Conservation (phyloP, 2,113 vertebrate species). For the Pycnonotus jocosus region DNA sequence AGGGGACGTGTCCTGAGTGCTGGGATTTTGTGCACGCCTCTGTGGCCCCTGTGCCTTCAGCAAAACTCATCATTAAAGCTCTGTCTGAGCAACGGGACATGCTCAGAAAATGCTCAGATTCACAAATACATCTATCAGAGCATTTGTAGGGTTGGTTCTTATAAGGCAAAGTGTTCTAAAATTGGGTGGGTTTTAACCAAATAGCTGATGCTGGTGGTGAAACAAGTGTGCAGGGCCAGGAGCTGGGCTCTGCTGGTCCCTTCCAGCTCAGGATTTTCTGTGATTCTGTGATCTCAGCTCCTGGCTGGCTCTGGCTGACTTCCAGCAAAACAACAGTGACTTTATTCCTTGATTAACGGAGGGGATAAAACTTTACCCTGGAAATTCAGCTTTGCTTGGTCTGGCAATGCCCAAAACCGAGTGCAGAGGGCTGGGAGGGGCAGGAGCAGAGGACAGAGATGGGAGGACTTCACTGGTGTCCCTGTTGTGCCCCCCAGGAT, state of each 20-base stretch:
- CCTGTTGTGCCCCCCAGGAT: slow-evolving; percentile 67
- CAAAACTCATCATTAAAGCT: not conserved
- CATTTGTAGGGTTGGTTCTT: not conserved
- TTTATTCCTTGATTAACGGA: not conserved
- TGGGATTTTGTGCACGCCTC: not conserved
- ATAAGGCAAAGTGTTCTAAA: accelerated
- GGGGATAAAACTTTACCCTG: not conserved
- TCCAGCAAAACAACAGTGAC: not conserved
- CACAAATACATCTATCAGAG: not conserved
- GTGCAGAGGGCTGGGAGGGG: not conserved
- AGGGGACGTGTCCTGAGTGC: accelerated
- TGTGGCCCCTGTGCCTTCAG: not conserved
- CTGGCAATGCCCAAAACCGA: not conserved
- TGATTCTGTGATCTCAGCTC: not conserved
- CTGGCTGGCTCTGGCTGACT: not conserved
- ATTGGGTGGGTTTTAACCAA: not conserved
- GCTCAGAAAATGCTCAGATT: not conserved
- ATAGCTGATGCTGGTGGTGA: not conserved
- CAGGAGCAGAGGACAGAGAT: accelerated
- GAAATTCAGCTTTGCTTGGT: not conserved
- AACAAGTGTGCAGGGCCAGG: not conserved
- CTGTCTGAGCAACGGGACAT: not conserved
- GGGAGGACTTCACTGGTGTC: not conserved
- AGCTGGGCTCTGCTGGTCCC: not conserved
- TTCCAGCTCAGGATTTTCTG: not conserved